These are phyloP conservation scores for Oryzaephilus surinamensis DNA, from an alignment of 1,140 invertebrate species.

Conservation along the genomic window DNA sequence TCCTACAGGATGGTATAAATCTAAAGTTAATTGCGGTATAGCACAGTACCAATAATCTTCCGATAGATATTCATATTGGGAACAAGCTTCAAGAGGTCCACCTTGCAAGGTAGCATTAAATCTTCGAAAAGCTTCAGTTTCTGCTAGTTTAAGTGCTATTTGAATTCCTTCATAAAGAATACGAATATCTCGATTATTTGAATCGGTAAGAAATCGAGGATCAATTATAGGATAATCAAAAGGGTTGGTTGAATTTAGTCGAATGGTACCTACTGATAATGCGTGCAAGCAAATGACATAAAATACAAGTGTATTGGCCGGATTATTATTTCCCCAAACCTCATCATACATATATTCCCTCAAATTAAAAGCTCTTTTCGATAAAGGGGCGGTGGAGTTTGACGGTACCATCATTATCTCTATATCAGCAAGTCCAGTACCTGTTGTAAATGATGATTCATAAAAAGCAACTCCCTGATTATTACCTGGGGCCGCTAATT, in stretches of 20 bases:
- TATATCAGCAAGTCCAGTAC: too few species aligned
- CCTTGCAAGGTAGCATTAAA: conserved; percentile 44
- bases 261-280: conserved; percentile 58
- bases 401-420: too few species aligned
- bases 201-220: conserved; percentile 59
- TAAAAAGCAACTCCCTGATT: too few species aligned
- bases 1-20: conserved; percentile 36
- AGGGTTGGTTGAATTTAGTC: conserved; percentile 54
- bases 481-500: too few species aligned
- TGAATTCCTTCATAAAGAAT: conserved; percentile 41
- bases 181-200: conserved; percentile 45
- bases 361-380: too few species aligned
- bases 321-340: too few species aligned
- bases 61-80: conserved; percentile 2
- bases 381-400: too few species aligned
- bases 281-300: conserved; percentile 58
- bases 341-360: too few species aligned
- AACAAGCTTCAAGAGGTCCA: too few species aligned
- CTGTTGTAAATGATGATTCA: too few species aligned
- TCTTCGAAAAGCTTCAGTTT: conserved; percentile 46
- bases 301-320: too few species aligned
- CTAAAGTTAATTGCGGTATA: not conserved
- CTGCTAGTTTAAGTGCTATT: conserved; percentile 41
- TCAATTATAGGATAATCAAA: conserved; percentile 64
- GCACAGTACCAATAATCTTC: too few species aligned